Evolutionary conservation across 2,797 vertebrate genomes (phyloP).

Genomic region (Hemitrygon akajei): DNA sequence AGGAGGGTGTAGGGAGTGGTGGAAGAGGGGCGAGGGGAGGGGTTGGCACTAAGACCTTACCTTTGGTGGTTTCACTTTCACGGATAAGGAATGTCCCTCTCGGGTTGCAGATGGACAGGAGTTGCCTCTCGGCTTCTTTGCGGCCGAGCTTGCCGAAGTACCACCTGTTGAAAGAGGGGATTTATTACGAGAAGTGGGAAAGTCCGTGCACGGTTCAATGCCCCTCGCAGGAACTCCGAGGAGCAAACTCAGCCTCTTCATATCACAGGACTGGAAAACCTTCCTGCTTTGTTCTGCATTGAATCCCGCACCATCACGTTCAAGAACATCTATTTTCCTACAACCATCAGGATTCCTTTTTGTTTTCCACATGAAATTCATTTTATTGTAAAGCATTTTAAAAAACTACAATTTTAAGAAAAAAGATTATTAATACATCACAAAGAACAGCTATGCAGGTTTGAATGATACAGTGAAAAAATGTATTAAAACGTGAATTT

Average conservation of each 20-base stretch:
- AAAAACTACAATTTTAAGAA: slow-evolving; percentile 15
- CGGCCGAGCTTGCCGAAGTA: slow-evolving; percentile 94
- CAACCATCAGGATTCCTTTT: too few relatives aligned
- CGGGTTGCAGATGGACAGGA: slow-evolving; percentile 82
- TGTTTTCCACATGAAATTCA: neutral
- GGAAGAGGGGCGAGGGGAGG: neutral
- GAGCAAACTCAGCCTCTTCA: neutral
- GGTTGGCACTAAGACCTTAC: slow-evolving; percentile 51
- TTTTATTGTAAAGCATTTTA: neutral
- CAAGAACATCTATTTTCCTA: too few relatives aligned
- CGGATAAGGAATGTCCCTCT: slow-evolving; percentile 90
- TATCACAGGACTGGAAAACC: slow-evolving; percentile 37
- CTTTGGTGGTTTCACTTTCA: slow-evolving; percentile 96
- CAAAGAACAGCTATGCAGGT: slow-evolving; percentile 28
- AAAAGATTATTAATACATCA: slow-evolving; percentile 46
- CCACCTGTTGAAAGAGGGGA: slow-evolving; percentile 64
- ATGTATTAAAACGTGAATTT: neutral
- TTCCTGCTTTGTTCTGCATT: neutral
- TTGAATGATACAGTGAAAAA: neutral
- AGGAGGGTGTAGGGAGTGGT: neutral
- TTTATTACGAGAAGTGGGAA: slow-evolving; percentile 22
- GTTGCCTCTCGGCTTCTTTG: slow-evolving; percentile 91
- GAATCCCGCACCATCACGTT: too few relatives aligned
- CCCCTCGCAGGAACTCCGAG: neutral
- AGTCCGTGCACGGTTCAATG: too few relatives aligned